phyloP scores from a whole-genome alignment of 2,113 vertebrate species.

The Callionymus lyra region DNA sequence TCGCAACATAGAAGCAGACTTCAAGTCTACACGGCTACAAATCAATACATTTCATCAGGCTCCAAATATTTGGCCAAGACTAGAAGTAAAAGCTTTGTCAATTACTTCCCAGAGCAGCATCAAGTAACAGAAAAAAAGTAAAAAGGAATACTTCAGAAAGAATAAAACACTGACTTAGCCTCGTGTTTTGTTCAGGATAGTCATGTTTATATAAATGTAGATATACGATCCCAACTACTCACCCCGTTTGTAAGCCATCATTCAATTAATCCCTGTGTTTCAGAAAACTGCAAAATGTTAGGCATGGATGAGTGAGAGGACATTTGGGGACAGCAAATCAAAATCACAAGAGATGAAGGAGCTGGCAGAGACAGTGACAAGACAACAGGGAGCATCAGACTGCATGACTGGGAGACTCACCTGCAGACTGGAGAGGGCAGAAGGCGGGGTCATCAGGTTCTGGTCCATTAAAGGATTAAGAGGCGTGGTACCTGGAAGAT shows the following conservation, averaged over 20 bases:
- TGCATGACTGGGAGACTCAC: slow-evolving; percentile 45
- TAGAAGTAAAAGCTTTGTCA: too few relatives aligned
- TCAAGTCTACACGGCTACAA: too few relatives aligned
- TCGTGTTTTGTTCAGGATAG: slow-evolving; percentile 18
- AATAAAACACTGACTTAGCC: slow-evolving; percentile 41
- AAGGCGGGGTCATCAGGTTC: slow-evolving; percentile 73
- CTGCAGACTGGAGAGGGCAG: slow-evolving; percentile 81
- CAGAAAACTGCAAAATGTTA: slow-evolving; percentile 73
- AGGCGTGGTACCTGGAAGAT: slow-evolving; percentile 71
- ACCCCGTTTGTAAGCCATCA: slow-evolving; percentile 65
- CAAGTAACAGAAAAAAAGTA: too few relatives aligned
- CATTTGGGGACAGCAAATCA: slow-evolving; percentile 44
- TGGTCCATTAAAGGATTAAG: slow-evolving; percentile 71
- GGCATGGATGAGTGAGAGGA: slow-evolving; percentile 64
- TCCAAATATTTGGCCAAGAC: too few relatives aligned
- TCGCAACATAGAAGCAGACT: too few relatives aligned
- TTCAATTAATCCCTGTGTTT: slow-evolving; percentile 77
- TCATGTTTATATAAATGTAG: slow-evolving; percentile 21
- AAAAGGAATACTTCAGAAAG: slow-evolving; percentile 16
- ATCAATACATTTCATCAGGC: too few relatives aligned
- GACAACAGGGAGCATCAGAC: slow-evolving; percentile 22
- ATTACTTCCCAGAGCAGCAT: too few relatives aligned
- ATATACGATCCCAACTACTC: slow-evolving; percentile 64
- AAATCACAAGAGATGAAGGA: slow-evolving; percentile 36
- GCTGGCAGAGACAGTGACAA: slow-evolving; percentile 46